These are phyloP conservation scores for Melitaea athalia DNA, from an alignment of 2,888 invertebrate species.

Conservation along the genomic window DNA sequence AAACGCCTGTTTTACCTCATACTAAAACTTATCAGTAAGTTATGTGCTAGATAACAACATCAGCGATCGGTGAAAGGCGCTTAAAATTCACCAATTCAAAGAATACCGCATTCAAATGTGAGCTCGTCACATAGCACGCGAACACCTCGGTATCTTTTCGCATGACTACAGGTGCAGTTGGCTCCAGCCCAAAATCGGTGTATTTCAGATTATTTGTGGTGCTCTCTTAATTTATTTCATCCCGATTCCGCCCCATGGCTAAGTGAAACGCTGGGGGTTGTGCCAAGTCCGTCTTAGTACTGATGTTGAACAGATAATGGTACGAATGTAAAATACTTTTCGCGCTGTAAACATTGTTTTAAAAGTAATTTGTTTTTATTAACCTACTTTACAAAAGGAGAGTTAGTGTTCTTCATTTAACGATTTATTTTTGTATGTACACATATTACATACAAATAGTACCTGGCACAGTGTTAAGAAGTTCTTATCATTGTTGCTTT, in stretches of 20 bases:
- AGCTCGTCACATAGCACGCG: not conserved
- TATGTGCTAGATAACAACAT: too few relatives aligned
- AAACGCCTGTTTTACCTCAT: too few relatives aligned
- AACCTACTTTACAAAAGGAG: not conserved
- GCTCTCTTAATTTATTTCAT: slow-evolving; percentile 34
- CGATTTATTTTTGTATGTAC: not conserved
- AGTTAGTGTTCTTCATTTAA: not conserved
- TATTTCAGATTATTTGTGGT: slow-evolving; percentile 36
- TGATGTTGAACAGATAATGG: slow-evolving; percentile 30
- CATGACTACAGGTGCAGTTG: slow-evolving; percentile 32
- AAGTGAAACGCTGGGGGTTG: slow-evolving; percentile 30
- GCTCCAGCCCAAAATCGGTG: slow-evolving; percentile 28
- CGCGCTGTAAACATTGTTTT: slow-evolving; percentile 5
- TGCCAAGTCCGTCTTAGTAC: slow-evolving; percentile 13
- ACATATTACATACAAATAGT: not conserved
- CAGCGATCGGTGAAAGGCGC: too few relatives aligned
- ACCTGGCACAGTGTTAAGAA: too few relatives aligned
- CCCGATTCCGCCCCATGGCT: slow-evolving; percentile 23
- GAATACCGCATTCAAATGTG: slow-evolving; percentile 2
- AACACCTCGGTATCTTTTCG: slow-evolving; percentile 11
- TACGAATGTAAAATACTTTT: slow-evolving; percentile 21
- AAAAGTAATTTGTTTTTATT: slow-evolving; percentile 7
- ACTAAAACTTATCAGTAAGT: too few relatives aligned
- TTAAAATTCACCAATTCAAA: not conserved
- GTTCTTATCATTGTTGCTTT: too few relatives aligned